Evolutionary conservation across 2,113 vertebrate species (phyloP), one percentile per base, ranked within the genome.

Genomic region (Osmerus mordax): DNA sequence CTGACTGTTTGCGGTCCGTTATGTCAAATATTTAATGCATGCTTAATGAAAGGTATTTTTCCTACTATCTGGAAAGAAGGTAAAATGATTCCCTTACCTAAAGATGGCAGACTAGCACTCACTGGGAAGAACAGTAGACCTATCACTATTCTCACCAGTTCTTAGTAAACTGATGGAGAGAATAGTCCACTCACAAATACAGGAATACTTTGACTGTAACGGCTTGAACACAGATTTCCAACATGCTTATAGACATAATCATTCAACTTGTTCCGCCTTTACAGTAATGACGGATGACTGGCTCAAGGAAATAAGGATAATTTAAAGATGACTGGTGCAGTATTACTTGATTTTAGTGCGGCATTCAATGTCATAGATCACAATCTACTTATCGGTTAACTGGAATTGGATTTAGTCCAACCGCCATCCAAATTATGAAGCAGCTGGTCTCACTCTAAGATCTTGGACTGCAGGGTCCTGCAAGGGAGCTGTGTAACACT

Each of bases 131-230:
- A 66, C 41, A 67, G 65, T 41, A 52, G 32, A 67, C 1, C 47
- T 15, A 67, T 51, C 12, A 19, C 4, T 52, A 53, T 67, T 67
- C 36, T 67, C 47, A 23, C 65, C 41, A 51, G 65, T 67, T 9
- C 65, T 67, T 41, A 67, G n/a, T 21, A 66, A 67, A 21, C 65
- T 67, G 65, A 67, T 21, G 28, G 63, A 65, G 15, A 65, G 63
- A 32, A 65, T 65, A 9, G 28, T 18, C 18, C 29, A 41, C 29
- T 28, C 2, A 28, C 63, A 65, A 32, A 65, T 32, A 36, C 25
- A 41, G 29, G 63, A 65, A 4, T 41, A 32, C 28, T 64, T 64
- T 64, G 25, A 8, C 18, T 65, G 29, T 65, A 65, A 65, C 8
- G 29, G 25, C 29, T 65, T 65, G 3, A 65, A 13, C 29, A 36